phyloP scores from a whole-genome alignment of 92 coral and sea anemone genomes.

The Actinernus sp. region DNA sequence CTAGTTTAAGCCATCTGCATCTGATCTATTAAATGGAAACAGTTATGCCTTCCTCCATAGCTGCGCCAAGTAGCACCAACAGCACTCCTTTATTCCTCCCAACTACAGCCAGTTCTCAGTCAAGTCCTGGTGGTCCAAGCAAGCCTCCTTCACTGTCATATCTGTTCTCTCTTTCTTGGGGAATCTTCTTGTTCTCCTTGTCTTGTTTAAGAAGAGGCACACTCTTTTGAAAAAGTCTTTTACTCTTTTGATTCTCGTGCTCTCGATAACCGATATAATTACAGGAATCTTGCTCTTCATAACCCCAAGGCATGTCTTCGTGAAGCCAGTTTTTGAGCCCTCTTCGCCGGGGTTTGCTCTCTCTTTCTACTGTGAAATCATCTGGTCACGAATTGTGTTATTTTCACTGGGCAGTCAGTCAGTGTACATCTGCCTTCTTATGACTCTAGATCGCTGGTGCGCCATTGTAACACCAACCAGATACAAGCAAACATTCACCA shows the following conservation, averaged over 20 bases:
- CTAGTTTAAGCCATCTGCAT: no score
- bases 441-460: neutral
- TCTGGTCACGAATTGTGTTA: neutral
- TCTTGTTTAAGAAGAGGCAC: neutral
- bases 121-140: no score
- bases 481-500: neutral
- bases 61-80: no score
- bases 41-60: no score
- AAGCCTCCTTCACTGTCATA: no score
- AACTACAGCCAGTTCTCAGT: no score
- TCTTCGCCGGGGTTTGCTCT: neutral
- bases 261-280: neutral
- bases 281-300: neutral
- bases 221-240: neutral
- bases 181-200: neutral
- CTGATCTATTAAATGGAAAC: no score
- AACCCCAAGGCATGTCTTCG: neutral
- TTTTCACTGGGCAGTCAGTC: neutral
- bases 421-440: neutral
- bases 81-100: no score
- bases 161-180: neutral
- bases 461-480: neutral
- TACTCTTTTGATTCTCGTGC: neutral
- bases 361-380: neutral
- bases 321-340: neutral